Conservation (phyloP, 2,888 invertebrate genomes). For the Mantis religiosa region DNA sequence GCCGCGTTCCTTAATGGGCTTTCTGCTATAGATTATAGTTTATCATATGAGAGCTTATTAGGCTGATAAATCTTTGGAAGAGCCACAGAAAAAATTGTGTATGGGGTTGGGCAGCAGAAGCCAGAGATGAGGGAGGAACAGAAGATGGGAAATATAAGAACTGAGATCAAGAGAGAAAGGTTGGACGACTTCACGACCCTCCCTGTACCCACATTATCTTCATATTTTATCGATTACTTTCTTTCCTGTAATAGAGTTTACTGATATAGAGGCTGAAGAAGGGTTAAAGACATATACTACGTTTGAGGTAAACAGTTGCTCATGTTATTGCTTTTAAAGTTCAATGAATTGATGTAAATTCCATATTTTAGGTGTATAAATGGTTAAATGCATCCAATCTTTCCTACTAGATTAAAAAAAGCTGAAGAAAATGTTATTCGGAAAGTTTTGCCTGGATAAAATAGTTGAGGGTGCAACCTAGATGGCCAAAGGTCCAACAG, state of each 20-base stretch:
- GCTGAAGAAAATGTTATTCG: too few species aligned
- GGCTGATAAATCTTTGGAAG: slow-evolving; percentile 23
- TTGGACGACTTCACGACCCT: neutral
- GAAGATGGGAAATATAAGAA: neutral
- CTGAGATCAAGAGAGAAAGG: neutral
- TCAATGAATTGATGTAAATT: too few species aligned
- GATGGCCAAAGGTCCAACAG: too few species aligned
- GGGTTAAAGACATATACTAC: too few species aligned
- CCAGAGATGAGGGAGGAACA: neutral
- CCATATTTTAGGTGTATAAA: too few species aligned
- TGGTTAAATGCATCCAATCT: too few species aligned
- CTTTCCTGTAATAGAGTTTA: neutral
- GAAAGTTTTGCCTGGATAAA: too few species aligned
- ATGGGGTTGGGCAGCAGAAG: neutral
- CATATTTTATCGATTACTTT: neutral
- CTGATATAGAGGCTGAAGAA: neutral
- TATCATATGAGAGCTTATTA: slow-evolving; percentile 26
- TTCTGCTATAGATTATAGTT: slow-evolving; percentile 28
- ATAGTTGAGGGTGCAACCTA: too few species aligned
- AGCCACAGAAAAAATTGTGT: slow-evolving; percentile 10
- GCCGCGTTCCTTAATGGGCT: slow-evolving; percentile 7
- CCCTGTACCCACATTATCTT: neutral
- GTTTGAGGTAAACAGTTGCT: too few species aligned
- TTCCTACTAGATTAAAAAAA: too few species aligned
- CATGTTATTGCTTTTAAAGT: too few species aligned